Percentiles rank a stretch among this genome's conserved stretches.
Evolutionary conservation across 2,113 vertebrate genomes (phyloP).

Genomic region (Benitochromis conjunctus): DNA sequence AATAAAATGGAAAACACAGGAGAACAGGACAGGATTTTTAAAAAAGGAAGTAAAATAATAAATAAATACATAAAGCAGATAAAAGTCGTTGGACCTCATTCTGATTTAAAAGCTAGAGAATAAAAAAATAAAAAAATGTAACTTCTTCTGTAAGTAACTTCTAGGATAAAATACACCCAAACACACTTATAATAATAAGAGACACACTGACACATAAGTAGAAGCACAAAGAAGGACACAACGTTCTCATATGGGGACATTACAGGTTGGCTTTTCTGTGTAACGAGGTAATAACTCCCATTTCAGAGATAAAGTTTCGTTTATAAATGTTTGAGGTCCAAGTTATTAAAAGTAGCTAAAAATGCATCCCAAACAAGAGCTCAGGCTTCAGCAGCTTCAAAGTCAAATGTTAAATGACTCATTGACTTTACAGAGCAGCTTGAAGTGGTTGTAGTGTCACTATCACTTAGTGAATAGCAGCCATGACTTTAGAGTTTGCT

Average conservation of each 20-base stretch:
- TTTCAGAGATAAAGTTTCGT: background rate
- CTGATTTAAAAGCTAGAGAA: background rate
- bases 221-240: background rate
- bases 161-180: no score
- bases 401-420: background rate
- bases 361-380: background rate
- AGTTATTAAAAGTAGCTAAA: background rate
- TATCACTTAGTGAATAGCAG: background rate
- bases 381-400: background rate
- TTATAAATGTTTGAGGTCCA: background rate
- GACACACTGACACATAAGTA: background rate
- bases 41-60: background rate
- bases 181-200: background rate
- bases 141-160: no score
- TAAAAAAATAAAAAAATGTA: background rate
- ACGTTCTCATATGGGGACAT: background rate
- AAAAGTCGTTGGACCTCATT: background rate
- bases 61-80: accelerated
- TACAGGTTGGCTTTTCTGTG: background rate
- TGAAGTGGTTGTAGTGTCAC: background rate
- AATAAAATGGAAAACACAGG: background rate
- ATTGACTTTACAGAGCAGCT: accelerated
- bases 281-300: background rate
- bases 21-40: accelerated
- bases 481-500: background rate